These are phyloP conservation scores for Trissolcus brochymenae DNA, from an alignment of 2,888 invertebrate genomes.

Conservation along the genomic window DNA sequence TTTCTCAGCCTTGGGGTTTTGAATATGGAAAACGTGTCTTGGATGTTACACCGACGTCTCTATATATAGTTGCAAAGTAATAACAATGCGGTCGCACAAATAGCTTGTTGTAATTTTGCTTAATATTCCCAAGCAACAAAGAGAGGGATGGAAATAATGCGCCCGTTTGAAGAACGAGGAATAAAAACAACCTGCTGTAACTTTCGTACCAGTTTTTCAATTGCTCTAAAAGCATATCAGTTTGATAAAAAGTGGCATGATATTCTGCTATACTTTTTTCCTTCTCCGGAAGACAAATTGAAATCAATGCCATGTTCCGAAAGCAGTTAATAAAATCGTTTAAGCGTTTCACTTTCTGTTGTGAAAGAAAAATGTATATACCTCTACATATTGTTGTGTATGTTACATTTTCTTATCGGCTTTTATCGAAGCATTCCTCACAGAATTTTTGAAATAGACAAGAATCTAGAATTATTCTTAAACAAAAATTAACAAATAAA, in stretches of 20 bases:
- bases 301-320: constrained; percentile 13
- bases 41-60: constrained; percentile 1
- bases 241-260: constrained; percentile 17
- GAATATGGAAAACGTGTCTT: constrained; percentile 1
- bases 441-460: too few species aligned
- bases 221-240: constrained; percentile 46
- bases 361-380: not conserved
- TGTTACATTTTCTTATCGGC: too few species aligned
- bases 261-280: constrained; percentile 6
- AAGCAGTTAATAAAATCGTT: constrained; percentile 1
- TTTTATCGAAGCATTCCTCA: too few species aligned
- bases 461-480: too few species aligned
- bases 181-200: too few species aligned
- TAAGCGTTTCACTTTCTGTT: not conserved
- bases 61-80: constrained; percentile 1
- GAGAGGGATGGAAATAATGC: not conserved
- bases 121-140: constrained; percentile 23
- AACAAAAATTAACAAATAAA: too few species aligned
- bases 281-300: constrained; percentile 22
- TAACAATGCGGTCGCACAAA: constrained; percentile 11
- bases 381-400: too few species aligned
- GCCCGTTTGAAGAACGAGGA: not conserved
- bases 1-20: constrained; percentile 3
- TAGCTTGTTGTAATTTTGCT: constrained; percentile 26
- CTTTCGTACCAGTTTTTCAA: constrained; percentile 38